Evolutionary conservation across 2,888 invertebrate genomes (phyloP).

Genomic region (Plagodis dolabraria): DNA sequence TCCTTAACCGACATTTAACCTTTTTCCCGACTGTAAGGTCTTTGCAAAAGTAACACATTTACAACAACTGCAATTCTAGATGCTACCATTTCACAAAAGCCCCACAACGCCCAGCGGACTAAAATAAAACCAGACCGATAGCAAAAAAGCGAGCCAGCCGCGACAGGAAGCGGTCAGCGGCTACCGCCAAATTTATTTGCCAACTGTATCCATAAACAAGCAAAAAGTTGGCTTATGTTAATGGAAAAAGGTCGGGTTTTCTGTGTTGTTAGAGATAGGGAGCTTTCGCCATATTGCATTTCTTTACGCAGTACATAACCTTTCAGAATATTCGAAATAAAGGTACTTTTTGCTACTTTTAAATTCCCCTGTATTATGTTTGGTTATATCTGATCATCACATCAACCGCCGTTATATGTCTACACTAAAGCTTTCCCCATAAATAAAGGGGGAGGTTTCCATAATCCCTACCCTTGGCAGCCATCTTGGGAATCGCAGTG

Average conservation of each 20-base stretch:
- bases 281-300: conserved; percentile 31
- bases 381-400: too few species aligned
- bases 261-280: conserved; percentile 33
- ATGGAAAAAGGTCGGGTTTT: conserved; percentile 27
- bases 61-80: conserved; percentile 28
- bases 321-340: too few species aligned
- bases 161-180: conserved; percentile 65
- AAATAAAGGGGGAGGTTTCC: too few species aligned
- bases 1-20: neutral
- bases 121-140: conserved; percentile 46
- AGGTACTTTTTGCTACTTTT: too few species aligned
- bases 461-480: too few species aligned
- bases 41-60: conserved; percentile 5
- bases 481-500: too few species aligned
- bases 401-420: too few species aligned
- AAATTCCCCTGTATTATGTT: too few species aligned
- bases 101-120: conserved; percentile 50
- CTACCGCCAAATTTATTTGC: conserved; percentile 68
- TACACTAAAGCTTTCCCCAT: too few species aligned
- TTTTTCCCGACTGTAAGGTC: neutral
- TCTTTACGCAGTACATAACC: conserved; percentile 18
- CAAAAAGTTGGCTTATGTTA: conserved; percentile 20
- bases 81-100: conserved; percentile 44
- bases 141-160: conserved; percentile 43
- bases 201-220: conserved; percentile 40